Conservation (phyloP, 2,888 invertebrate genomes). For the Merodon equestris region DNA sequence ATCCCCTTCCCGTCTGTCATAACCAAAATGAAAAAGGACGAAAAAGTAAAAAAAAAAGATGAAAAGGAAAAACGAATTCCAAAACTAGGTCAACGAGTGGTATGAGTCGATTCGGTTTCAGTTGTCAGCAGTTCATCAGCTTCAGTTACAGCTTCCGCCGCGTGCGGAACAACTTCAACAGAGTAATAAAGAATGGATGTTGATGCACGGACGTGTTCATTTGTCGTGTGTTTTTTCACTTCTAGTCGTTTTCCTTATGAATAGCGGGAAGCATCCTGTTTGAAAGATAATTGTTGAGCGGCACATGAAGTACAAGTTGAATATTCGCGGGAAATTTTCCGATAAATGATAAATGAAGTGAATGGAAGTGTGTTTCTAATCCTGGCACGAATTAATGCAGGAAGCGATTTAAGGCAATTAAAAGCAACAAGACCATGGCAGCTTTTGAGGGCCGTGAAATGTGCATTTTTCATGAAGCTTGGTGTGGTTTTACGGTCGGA, state of each 20-base stretch:
- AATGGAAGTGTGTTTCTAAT: neutral
- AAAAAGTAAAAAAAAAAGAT: slow-evolving; percentile 24
- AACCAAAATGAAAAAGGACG: neutral
- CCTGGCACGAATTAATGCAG: neutral
- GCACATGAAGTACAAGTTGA: neutral
- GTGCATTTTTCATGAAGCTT: neutral
- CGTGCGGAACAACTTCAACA: too few relatives aligned
- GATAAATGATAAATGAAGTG: slow-evolving; percentile 1
- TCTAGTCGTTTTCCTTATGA: neutral
- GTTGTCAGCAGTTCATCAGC: too few relatives aligned
- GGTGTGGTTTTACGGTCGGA: neutral
- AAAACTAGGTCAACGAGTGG: neutral
- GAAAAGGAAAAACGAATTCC: neutral
- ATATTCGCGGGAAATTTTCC: neutral
- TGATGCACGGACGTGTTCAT: too few relatives aligned
- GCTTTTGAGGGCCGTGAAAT: neutral
- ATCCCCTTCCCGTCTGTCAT: neutral
- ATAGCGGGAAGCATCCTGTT: neutral
- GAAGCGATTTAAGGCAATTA: neutral
- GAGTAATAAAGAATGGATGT: too few relatives aligned
- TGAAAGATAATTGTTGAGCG: neutral
- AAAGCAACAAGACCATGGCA: neutral
- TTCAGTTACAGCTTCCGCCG: too few relatives aligned
- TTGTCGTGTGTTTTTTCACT: too few relatives aligned
- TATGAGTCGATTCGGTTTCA: neutral